Evolutionary conservation across 2,113 vertebrate genomes (phyloP).

Genomic region (Ochotona curzoniae): DNA sequence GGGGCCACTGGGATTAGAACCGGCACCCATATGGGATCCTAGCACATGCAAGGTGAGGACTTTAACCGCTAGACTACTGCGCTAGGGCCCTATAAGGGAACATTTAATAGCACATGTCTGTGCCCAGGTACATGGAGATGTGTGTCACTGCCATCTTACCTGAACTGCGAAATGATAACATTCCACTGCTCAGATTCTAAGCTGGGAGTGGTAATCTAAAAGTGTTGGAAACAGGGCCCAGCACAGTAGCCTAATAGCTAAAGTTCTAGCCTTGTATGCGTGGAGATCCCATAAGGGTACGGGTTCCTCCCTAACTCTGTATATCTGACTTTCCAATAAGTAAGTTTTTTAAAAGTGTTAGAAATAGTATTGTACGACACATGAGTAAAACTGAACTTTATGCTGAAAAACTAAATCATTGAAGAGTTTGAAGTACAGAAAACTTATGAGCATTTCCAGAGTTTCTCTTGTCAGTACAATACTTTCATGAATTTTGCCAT

Average conservation of each 20-base stretch:
- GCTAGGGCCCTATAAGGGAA: background rate
- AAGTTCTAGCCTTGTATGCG: no score
- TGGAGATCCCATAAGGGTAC: no score
- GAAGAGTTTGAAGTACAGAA: background rate
- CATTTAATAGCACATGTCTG: background rate
- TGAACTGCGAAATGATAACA: background rate
- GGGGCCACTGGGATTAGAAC: no score
- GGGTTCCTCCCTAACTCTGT: no score
- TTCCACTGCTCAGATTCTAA: background rate
- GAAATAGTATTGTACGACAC: no score
- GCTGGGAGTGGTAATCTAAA: background rate
- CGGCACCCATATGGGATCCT: no score
- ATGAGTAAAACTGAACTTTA: slow-evolving; percentile 11
- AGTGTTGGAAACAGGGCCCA: background rate
- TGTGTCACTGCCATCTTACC: background rate
- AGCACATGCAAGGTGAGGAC: no score
- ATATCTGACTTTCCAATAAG: no score
- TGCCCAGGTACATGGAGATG: background rate
- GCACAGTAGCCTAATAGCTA: no score
- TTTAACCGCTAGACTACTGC: no score
- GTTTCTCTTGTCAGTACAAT: background rate
- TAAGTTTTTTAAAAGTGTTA: no score
- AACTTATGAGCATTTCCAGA: background rate
- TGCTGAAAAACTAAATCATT: background rate
- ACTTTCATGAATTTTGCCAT: background rate